Conservation (phyloP, 2,797 vertebrate species). For the Novumbra hubbsi region DNA sequence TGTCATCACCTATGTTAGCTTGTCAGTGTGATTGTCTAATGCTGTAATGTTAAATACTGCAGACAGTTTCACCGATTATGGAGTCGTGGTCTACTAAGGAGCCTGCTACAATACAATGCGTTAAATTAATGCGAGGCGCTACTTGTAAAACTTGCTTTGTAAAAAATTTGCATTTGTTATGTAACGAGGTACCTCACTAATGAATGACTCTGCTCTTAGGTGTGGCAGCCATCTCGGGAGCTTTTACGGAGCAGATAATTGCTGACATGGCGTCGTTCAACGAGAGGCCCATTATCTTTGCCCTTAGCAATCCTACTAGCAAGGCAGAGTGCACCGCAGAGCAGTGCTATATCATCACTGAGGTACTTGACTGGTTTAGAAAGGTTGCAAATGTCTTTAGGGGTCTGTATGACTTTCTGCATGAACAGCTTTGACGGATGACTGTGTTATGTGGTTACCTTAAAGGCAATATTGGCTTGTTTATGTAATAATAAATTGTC, state of each 20-base stretch:
- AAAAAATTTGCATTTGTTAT: not conserved
- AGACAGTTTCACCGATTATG: too few species aligned
- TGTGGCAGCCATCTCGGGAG: slow-evolving; percentile 89
- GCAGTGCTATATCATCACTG: slow-evolving; percentile 89
- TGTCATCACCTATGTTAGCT: too few species aligned
- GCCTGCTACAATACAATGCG: too few species aligned
- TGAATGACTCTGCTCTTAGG: slow-evolving; percentile 68
- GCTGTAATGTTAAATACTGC: too few species aligned
- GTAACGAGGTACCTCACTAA: not conserved
- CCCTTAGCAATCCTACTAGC: slow-evolving; percentile 97
- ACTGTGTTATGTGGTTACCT: too few species aligned
- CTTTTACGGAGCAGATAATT: slow-evolving; percentile 90
- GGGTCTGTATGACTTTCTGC: not conserved
- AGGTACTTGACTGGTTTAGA: slow-evolving; percentile 70
- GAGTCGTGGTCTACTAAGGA: too few species aligned
- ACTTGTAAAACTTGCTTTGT: too few species aligned
- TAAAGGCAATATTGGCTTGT: too few species aligned
- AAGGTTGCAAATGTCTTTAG: slow-evolving; percentile 5
- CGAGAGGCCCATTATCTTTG: slow-evolving; percentile 90
- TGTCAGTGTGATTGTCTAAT: too few species aligned
- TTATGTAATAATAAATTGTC: too few species aligned
- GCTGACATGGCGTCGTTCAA: slow-evolving; percentile 91
- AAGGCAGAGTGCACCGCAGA: slow-evolving; percentile 98
- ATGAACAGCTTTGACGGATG: not conserved
- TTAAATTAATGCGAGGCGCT: too few species aligned